Percentiles rank a stretch among this genome's conserved stretches.
Conservation (phyloP, 2,113 vertebrate genomes). For the Propithecus coquereli region DNA sequence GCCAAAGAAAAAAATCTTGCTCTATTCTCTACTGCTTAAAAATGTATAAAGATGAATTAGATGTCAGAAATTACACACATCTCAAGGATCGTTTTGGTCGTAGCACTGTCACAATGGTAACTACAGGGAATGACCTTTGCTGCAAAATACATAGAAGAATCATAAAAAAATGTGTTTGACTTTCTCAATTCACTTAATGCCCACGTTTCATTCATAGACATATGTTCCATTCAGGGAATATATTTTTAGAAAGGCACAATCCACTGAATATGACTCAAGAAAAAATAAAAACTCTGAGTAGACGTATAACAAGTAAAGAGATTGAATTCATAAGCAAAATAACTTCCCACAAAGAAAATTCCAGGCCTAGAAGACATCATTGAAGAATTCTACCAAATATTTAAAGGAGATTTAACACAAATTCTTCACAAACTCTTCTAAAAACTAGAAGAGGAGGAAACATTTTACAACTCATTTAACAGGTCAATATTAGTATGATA, state of each 20-base stretch:
- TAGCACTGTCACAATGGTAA: background rate
- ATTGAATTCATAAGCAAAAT: background rate
- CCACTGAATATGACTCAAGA: background rate
- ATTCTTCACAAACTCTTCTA: background rate
- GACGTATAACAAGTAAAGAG: background rate
- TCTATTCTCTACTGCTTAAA: background rate
- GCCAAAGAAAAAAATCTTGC: background rate
- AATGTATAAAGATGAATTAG: background rate
- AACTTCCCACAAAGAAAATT: background rate
- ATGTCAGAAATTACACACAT: background rate
- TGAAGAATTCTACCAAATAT: background rate
- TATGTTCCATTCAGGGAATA: background rate
- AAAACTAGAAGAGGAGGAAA: background rate
- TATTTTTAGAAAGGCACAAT: background rate
- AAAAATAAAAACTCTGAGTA: background rate
- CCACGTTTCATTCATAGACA: background rate
- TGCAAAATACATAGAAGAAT: background rate
- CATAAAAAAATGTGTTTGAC: background rate
- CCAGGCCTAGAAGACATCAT: background rate
- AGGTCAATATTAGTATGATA: background rate
- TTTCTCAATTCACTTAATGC: background rate
- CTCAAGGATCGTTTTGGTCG: background rate
- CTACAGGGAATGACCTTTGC: background rate
- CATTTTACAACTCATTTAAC: background rate
- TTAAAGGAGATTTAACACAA: background rate